Base-by-base conservation (phyloP, 2,113 vertebrate species). In the Vombatus ursinus region DNA sequence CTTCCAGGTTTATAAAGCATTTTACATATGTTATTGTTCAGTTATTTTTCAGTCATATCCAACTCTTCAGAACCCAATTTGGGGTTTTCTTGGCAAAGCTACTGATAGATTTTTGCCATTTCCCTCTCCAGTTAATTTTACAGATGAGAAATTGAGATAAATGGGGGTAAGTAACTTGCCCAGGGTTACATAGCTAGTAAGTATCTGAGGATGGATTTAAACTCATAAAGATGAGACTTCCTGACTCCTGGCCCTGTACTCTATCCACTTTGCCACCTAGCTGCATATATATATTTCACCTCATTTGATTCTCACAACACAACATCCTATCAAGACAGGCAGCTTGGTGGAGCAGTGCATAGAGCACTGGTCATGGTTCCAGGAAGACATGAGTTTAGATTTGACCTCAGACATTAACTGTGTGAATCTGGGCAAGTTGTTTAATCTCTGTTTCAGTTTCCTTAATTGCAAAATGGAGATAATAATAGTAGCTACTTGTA, bases 281-380 rank as follows among this genome's bases (percentile, higher is more conserved):
- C 57, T 61, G 10, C 28, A n/a, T n/a, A 31, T 3, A 3, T n/a
- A 37, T 77, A n/a, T n/a, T 77, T 77, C 4, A n/a, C 4, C 14
- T 77, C 3, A 77, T 77, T 37, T n/a, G 37, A 77, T 16, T 77
- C 14, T 77, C 14, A 6, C 37, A 37, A 68, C 9, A 8, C n/a
- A 31, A n/a, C 14, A 77, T n/a, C 16, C 37, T 6, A n/a, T 77
- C 3, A 77, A 77, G 61, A 19, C 57, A 77, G 14, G 14, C 11
- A 37, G 31, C 61, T n/a, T 68, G 61, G 12, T 16, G 14, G 37
- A n/a, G 37, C 61, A 77, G 4, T 77, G 37, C 37, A 77, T 77
- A n/a, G 37, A n/a, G 31, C 12, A 19, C 0, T n/a, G 37, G 61
- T 0, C 68, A 22, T n/a, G 68, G 5, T 22, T 0, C 3, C 37